phyloP scores from a whole-genome alignment of 2,113 vertebrate species.

The Alouatta palliata region DNA sequence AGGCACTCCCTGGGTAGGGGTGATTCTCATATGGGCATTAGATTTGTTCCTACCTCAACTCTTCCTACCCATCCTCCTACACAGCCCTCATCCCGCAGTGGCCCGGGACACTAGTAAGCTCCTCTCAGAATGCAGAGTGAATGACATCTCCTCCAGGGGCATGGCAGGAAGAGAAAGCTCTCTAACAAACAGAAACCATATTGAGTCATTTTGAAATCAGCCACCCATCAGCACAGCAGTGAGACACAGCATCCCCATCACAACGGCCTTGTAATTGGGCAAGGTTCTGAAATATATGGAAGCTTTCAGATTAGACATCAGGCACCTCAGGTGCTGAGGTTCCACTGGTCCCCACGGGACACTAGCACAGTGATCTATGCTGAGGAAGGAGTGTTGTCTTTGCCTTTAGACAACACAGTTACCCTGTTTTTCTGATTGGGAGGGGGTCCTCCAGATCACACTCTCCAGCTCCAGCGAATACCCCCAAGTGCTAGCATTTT shows the following conservation, averaged over 20 bases:
- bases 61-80: neutral
- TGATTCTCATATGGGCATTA: neutral
- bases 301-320: neutral
- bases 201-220: neutral
- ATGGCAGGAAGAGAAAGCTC: neutral
- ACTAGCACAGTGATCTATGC: neutral
- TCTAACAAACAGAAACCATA: neutral
- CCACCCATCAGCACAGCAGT: neutral
- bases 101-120: neutral
- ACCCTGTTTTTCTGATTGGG: neutral
- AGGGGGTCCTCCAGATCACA: neutral
- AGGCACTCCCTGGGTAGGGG: neutral
- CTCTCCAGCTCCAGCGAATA: neutral
- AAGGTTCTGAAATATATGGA: neutral
- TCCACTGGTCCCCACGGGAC: neutral
- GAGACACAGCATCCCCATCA: neutral
- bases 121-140: neutral
- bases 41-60: neutral
- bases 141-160: neutral
- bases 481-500: neutral
- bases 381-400: neutral
- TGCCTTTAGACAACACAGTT: neutral
- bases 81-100: neutral
- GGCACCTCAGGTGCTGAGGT: neutral
- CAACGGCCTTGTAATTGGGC: neutral